Evolutionary conservation across 2,113 vertebrate genomes (phyloP).

Genomic region (Marmota monax): DNA sequence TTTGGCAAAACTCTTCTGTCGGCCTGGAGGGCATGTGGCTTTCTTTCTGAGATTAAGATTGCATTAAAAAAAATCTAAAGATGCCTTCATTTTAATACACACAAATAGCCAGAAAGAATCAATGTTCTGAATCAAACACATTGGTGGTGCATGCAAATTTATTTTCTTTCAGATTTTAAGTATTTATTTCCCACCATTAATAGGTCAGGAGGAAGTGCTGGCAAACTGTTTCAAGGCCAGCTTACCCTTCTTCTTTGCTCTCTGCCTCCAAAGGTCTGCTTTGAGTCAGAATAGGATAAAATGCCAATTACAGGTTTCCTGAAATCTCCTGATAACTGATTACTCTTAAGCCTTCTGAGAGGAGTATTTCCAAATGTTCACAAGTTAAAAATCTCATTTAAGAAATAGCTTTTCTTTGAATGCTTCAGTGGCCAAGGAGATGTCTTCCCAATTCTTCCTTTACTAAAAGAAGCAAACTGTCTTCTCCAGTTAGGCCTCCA

Average conservation of each 20-base stretch:
- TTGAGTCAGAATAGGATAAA: constrained; percentile 64
- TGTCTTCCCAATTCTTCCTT: constrained; percentile 52
- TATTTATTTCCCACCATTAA: background rate
- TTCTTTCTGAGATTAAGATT: background rate
- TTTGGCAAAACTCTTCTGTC: background rate
- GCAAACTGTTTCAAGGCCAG: background rate
- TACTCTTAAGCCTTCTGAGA: constrained; percentile 40
- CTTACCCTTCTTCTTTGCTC: background rate
- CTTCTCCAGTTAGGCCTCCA: constrained; percentile 34
- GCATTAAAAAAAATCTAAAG: constrained; percentile 8
- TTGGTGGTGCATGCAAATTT: background rate
- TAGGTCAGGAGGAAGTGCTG: background rate
- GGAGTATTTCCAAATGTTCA: constrained; percentile 55
- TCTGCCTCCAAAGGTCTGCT: background rate
- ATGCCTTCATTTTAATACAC: background rate
- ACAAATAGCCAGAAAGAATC: background rate
- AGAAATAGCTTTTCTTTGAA: constrained; percentile 43
- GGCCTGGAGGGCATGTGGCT: fast-evolving
- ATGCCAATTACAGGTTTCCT: constrained; percentile 44
- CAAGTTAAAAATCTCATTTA: constrained; percentile 65
- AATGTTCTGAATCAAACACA: background rate
- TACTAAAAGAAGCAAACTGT: constrained; percentile 32
- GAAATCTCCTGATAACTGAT: constrained; percentile 58
- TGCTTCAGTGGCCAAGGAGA: constrained; percentile 21
- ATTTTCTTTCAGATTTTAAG: constrained; percentile 45